phyloP scores from a whole-genome alignment of 2,797 vertebrate genomes.

The Synaphobranchus kaupii region DNA sequence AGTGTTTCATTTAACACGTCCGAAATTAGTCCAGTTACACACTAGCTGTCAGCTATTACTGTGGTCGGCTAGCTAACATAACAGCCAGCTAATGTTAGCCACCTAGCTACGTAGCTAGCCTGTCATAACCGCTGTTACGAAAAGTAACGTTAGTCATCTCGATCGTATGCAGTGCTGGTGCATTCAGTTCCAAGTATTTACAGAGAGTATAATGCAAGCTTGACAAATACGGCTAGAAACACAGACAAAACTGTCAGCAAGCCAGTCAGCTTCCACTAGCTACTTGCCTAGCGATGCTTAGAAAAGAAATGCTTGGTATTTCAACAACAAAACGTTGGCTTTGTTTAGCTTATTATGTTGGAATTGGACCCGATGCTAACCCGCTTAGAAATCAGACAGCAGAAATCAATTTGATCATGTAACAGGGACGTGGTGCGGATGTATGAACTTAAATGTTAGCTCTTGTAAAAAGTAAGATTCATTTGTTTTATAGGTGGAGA shows the following conservation, averaged over 20 bases:
- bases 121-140: no score
- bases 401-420: neutral
- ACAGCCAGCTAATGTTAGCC: neutral
- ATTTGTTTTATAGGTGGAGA: slow-evolving; percentile 82
- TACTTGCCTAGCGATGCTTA: no score
- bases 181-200: neutral
- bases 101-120: neutral
- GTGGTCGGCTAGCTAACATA: neutral
- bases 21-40: neutral
- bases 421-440: neutral
- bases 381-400: neutral
- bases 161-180: neutral
- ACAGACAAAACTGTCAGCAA: neutral
- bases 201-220: neutral
- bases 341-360: neutral
- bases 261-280: no score
- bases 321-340: no score
- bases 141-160: no score
- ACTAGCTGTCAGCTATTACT: neutral
- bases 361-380: neutral
- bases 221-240: neutral
- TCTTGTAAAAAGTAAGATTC: neutral
- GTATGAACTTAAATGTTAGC: neutral
- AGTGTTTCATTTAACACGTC: neutral
- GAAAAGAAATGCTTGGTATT: no score